Evolutionary conservation across 1,140 invertebrate species (phyloP).

Genomic region (Heterodera carotae): DNA sequence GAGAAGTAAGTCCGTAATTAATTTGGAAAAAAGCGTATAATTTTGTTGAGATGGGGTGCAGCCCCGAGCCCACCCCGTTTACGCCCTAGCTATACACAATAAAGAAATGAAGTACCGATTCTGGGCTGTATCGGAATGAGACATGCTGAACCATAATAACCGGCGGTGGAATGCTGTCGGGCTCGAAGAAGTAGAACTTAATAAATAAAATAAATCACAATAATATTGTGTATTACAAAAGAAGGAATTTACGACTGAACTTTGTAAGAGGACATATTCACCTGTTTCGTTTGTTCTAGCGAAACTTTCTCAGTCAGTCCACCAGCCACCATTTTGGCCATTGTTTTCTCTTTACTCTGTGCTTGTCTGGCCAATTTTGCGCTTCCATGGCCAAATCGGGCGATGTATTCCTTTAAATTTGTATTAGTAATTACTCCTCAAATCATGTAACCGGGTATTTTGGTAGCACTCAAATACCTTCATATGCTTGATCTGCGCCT

Average conservation of each 20-base stretch:
- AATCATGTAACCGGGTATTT: not conserved
- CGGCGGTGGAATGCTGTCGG: slow-evolving; percentile 92
- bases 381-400: slow-evolving; percentile 96
- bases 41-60: no score
- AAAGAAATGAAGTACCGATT: slow-evolving; percentile 67
- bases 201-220: not conserved
- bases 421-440: no score
- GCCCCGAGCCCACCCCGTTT: no score
- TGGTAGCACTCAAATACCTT: slow-evolving; percentile 72
- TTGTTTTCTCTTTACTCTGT: slow-evolving; percentile 97
- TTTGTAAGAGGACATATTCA: not conserved
- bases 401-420: slow-evolving; percentile 84
- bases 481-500: slow-evolving; percentile 98
- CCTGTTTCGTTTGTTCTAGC: slow-evolving; percentile 75
- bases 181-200: slow-evolving; percentile 83
- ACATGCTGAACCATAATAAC: slow-evolving; percentile 99
- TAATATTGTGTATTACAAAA: not conserved
- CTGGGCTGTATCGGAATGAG: slow-evolving; percentile 87
- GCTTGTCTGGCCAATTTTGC: slow-evolving; percentile 96
- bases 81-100: no score
- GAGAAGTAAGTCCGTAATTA: no score
- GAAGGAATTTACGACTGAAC: not conserved
- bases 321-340: slow-evolving; percentile 97
- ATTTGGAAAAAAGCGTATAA: no score
- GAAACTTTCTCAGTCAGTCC: slow-evolving; percentile 88